Conservation (phyloP, 1,140 invertebrate genomes). For the Bombyx mori region ASM3026992v2 NC_085114.1:9608001-9608500, state of each 20-base stretch:
- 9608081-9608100: conserved; percentile 39
- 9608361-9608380: conserved; percentile 20
- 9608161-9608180: conserved; percentile 32
- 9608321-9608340: too few species aligned
- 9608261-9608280: too few species aligned
- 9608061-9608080: conserved; percentile 37
- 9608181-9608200: background rate
- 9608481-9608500: too few species aligned
- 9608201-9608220: too few species aligned
- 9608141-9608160: conserved; percentile 38
- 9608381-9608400: conserved; percentile 24
- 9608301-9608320: too few species aligned
- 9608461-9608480: too few species aligned
- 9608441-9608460: background rate
- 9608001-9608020: conserved; percentile 43
- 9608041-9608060: conserved; percentile 44
- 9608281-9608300: too few species aligned
- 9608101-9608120: conserved; percentile 42
- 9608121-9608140: conserved; percentile 39
- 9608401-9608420: conserved; percentile 20
- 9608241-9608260: too few species aligned
- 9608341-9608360: conserved; percentile 19
- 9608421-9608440: background rate
- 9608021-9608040: conserved; percentile 44
- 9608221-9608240: too few species aligned